Percentiles rank a stretch among this genome's conserved stretches.
phyloP scores from a whole-genome alignment of 2,113 vertebrate species.

The Passer domesticus region DNA sequence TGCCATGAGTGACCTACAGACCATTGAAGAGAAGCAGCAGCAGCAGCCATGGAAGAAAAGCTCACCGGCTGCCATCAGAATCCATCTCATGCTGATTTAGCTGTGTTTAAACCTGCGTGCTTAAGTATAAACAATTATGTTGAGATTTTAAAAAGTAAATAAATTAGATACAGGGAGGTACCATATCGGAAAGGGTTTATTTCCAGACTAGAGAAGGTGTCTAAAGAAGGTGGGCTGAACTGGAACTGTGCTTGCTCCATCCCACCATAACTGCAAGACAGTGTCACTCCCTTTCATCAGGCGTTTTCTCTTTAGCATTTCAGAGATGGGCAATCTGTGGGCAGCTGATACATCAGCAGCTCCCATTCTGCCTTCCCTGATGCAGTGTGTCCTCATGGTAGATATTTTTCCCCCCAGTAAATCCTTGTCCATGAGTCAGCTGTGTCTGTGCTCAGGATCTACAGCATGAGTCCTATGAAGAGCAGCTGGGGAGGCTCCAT shows the following conservation, averaged over 20 bases:
- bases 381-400: not conserved
- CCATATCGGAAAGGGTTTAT: not conserved
- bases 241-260: not conserved
- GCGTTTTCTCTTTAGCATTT: not conserved
- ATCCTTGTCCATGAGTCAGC: fast-evolving
- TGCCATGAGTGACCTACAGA: not conserved
- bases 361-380: not conserved
- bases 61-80: fast-evolving
- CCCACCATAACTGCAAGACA: not conserved
- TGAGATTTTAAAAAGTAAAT: not conserved
- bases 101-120: not conserved
- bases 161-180: not conserved
- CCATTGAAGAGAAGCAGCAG: not conserved
- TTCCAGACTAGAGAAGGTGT: not conserved
- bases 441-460: not conserved
- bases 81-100: fast-evolving
- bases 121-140: not conserved
- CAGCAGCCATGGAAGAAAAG: not conserved
- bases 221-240: not conserved
- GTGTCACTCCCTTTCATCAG: not conserved
- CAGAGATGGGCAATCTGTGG: not conserved
- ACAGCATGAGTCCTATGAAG: not conserved
- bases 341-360: fast-evolving
- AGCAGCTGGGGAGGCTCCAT: not conserved
- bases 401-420: not conserved